These are phyloP conservation scores for Sebastes vulpes DNA, from an alignment of 2,797 vertebrate species.

Conservation along the genomic window DNA sequence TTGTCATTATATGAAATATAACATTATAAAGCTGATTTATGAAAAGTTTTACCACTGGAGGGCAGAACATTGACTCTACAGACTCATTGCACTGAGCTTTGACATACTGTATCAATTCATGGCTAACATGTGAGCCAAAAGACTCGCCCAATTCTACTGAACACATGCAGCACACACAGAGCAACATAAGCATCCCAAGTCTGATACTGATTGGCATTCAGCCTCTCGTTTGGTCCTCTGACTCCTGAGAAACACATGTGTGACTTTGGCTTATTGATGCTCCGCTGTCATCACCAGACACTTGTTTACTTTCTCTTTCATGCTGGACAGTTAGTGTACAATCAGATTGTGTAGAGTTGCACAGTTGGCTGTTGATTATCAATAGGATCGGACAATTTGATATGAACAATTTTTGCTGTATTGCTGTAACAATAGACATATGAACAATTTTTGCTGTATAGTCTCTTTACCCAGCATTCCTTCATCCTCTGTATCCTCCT, in stretches of 20 bases:
- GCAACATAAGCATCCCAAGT: not conserved
- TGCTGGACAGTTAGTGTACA: not conserved
- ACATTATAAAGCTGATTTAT: not conserved
- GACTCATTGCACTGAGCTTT: not conserved
- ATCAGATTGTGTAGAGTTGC: not conserved
- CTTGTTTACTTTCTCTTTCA: not conserved
- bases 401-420: not conserved
- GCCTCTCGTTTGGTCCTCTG: not conserved
- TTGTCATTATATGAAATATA: not conserved
- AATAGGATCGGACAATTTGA: not conserved
- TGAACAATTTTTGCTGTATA: not conserved
- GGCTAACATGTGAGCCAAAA: not conserved
- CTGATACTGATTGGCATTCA: not conserved
- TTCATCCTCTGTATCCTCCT: constrained; percentile 6
- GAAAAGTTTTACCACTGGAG: not conserved
- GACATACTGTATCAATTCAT: not conserved
- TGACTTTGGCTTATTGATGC: not conserved
- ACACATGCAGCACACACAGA: not conserved
- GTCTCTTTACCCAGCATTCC: not conserved
- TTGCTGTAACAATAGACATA: too few relatives aligned
- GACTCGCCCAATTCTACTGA: not conserved
- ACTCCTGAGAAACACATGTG: not conserved
- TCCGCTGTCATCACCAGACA: not conserved
- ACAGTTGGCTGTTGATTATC: not conserved
- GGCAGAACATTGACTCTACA: not conserved